Conservation (phyloP, 2,113 vertebrate genomes). For the Psittacula cyanocephala region DNA sequence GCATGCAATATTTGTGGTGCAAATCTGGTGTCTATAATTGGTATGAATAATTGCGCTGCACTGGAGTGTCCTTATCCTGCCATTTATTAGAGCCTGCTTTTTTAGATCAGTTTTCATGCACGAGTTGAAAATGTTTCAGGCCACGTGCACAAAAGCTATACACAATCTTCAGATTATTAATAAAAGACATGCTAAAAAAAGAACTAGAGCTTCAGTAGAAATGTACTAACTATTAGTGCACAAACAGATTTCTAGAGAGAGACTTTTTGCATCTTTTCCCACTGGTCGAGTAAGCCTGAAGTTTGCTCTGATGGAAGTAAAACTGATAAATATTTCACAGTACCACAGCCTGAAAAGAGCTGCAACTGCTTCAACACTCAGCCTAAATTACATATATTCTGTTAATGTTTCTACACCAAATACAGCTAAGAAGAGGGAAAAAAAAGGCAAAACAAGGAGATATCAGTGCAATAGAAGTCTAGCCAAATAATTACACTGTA, state of each 20-base stretch:
- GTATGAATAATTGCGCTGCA: neutral
- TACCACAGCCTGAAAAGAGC: neutral
- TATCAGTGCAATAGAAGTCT: neutral
- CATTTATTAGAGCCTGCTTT: neutral
- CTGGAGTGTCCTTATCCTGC: conserved; percentile 6
- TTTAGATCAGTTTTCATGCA: neutral
- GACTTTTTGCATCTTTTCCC: neutral
- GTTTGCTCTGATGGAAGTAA: neutral
- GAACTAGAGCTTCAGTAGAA: neutral
- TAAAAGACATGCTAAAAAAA: neutral
- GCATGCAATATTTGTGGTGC: conserved; percentile 13
- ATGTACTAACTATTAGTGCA: neutral
- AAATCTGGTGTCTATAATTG: conserved; percentile 21
- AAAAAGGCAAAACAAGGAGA: accelerated
- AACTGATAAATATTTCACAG: conserved; percentile 16
- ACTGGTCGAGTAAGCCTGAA: neutral
- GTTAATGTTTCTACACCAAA: neutral
- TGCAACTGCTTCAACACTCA: neutral
- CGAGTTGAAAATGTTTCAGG: neutral
- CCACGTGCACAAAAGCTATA: neutral
- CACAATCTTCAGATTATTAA: neutral
- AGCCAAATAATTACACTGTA: neutral
- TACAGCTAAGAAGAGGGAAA: neutral
- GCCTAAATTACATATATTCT: neutral
- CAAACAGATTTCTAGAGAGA: neutral